Percentiles rank a stretch among this genome's conserved stretches.
phyloP scores from a whole-genome alignment of 1,140 invertebrate species.

The Sitobion miscanthi region DNA sequence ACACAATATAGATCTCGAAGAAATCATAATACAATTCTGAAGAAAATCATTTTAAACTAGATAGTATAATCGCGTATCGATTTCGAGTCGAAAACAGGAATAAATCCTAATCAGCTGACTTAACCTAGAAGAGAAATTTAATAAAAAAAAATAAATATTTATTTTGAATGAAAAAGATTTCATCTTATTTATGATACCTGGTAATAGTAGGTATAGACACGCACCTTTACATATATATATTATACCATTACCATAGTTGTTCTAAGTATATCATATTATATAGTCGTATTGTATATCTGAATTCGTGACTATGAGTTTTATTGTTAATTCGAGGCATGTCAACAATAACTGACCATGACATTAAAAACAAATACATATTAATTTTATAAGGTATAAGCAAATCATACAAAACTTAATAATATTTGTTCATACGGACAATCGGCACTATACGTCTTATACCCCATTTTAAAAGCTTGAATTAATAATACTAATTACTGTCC shows the following conservation, averaged over 20 bases:
- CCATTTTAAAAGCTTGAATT: neutral
- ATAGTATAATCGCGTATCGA: too few relatives aligned
- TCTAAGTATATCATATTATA: neutral
- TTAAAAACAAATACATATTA: neutral
- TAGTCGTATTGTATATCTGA: neutral
- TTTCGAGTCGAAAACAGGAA: too few relatives aligned
- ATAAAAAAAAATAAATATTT: neutral
- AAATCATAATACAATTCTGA: too few relatives aligned
- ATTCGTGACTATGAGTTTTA: neutral
- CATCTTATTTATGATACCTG: neutral
- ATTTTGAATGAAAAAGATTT: neutral
- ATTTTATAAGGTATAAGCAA: neutral
- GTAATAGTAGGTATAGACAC: neutral
- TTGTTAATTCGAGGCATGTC: neutral
- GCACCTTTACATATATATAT: neutral
- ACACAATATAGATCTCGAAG: too few relatives aligned
- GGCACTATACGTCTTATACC: neutral
- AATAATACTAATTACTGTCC: neutral
- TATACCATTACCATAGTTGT: neutral
- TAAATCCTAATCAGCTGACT: too few relatives aligned
- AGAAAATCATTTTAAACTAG: too few relatives aligned
- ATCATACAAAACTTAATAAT: neutral
- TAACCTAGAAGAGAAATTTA: neutral
- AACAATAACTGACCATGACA: neutral
- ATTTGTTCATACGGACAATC: neutral